Conservation (phyloP, 2,113 vertebrate genomes). For the Hemibagrus wyckioides region DNA sequence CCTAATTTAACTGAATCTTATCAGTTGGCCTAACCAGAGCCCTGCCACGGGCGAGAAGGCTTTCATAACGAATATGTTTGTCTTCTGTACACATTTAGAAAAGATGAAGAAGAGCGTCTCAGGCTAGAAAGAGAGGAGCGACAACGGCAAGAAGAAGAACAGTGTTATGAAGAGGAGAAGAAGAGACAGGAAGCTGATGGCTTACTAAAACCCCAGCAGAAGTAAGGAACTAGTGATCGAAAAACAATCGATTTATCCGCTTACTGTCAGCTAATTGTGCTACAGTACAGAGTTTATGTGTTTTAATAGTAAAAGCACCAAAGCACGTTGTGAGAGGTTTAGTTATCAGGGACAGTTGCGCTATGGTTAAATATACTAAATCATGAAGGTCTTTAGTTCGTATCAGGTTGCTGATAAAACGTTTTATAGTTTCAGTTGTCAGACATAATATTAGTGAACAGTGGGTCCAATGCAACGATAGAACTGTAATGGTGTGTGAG, state of each 20-base stretch:
- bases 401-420: not conserved
- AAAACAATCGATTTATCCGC: not conserved
- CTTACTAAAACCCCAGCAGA: slow-evolving; percentile 90
- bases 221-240: slow-evolving; percentile 72
- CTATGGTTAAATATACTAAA: not conserved
- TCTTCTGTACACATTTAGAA: slow-evolving; percentile 70
- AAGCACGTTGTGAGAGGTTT: not conserved
- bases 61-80: not conserved
- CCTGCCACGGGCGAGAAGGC: not conserved
- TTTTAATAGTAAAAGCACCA: too few relatives aligned
- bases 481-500: not conserved
- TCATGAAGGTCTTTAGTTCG: not conserved
- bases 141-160: slow-evolving; percentile 86
- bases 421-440: not conserved
- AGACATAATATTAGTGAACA: not conserved
- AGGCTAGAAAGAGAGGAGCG: slow-evolving; percentile 87
- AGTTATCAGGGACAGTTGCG: not conserved
- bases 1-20: not conserved
- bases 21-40: not conserved
- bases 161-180: slow-evolving; percentile 80
- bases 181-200: slow-evolving; percentile 86
- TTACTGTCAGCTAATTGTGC: not conserved
- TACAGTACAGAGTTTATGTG: not conserved
- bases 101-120: slow-evolving; percentile 88
- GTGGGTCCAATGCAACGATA: too few relatives aligned